Base-by-base conservation (phyloP, 1,140 invertebrate genomes). In the Monomorium pharaonis region DNA sequence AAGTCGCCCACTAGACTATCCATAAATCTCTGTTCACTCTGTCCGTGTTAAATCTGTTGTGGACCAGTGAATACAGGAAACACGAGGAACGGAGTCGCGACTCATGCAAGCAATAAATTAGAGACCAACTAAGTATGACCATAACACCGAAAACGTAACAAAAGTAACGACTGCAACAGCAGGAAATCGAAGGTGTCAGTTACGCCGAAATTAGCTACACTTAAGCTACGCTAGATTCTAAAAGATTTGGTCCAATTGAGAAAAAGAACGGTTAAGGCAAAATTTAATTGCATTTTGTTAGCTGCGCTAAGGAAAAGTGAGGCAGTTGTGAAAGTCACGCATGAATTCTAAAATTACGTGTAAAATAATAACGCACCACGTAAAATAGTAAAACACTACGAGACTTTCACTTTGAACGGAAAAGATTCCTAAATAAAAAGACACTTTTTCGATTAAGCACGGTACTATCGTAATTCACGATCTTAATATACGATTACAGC, bases 81-180 rank as follows among this genome's bases (percentile, higher is more conserved):
- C 78, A 87, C 78, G 86, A 84, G 70, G 54, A 81, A 80, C 70
- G 62, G 54, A 89, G 89, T 70, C 81, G 88, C 88, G 78, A 90
- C 58, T 88, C 67, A 84, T 80, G 88, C 85, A 86, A 92, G 91
- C 89, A 90, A 92, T 92, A 92, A 92, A 92, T 92, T 86, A 92
- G 89, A 83, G 78, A 74, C 76, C 86, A 89, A 84, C 56, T 16
- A 83, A 54, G 78, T 81, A 74, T 21, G 72, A 88, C 49, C 44
- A 75, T 27, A 70, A 56, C 67, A 83, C 62, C 54, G 60, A 76
- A 47, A 47, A 27, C 77, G 70, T 83, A 60, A 62, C 51, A 30
- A 44, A 75, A 78, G 42, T 37, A 78, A 47, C 58, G 60, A 18
- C 14, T 10, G 18, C 14, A 51, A 10, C 44, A 24, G 27, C 42